These are phyloP conservation scores for Chaetoderma sp. DNA, from an alignment of 2,888 invertebrate species.

Conservation along the genomic window DNA sequence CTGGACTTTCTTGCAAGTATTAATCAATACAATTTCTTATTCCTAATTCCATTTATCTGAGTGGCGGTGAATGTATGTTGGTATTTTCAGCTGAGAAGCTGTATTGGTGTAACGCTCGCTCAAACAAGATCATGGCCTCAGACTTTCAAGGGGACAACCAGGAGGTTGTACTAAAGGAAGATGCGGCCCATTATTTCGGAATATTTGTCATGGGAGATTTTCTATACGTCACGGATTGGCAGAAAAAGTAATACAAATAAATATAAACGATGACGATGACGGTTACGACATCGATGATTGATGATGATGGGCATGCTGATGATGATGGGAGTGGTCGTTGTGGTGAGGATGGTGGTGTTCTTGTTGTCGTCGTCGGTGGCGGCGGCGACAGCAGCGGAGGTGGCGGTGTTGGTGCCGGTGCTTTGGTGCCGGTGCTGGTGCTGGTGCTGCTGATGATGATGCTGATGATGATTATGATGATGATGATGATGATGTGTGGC, in stretches of 20 bases:
- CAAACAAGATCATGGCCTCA: conserved; percentile 52
- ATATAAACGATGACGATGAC: too few relatives aligned
- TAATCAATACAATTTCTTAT: neutral
- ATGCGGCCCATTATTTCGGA: conserved; percentile 59
- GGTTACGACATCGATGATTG: too few relatives aligned
- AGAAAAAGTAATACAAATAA: conserved; percentile 48
- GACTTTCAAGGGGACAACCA: conserved; percentile 40
- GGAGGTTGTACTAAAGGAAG: conserved; percentile 39
- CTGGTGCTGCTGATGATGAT: too few relatives aligned
- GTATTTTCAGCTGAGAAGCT: conserved; percentile 51
- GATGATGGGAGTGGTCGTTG: neutral
- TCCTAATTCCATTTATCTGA: too few relatives aligned
- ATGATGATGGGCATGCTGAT: neutral
- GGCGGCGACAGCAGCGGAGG: too few relatives aligned
- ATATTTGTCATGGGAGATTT: conserved; percentile 49
- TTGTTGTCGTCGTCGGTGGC: too few relatives aligned
- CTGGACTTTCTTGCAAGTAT: neutral
- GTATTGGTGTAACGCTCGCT: conserved; percentile 63
- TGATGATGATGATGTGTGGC: too few relatives aligned
- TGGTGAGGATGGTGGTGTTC: too few relatives aligned
- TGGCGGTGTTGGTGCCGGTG: too few relatives aligned
- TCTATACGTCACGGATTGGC: conserved; percentile 64
- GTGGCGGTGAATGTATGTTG: too few relatives aligned
- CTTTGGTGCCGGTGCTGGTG: too few relatives aligned
- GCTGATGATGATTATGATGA: too few relatives aligned